Conservation (phyloP, 2,113 vertebrate species). For the Podiceps cristatus region DNA sequence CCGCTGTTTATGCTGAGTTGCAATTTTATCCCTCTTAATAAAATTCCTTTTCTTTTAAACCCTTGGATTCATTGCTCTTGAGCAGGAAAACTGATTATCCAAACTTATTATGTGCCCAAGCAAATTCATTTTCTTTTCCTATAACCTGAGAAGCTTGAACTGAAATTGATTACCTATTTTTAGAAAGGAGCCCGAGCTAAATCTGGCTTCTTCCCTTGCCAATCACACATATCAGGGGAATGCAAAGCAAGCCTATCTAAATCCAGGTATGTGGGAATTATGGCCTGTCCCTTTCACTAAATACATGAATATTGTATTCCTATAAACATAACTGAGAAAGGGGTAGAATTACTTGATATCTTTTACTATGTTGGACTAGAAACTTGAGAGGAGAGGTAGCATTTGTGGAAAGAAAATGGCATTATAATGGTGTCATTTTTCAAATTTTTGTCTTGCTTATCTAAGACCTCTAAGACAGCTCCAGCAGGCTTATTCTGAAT, state of each 20-base stretch:
- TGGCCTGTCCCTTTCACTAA: neutral
- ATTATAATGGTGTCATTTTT: neutral
- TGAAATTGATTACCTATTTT: constrained; percentile 55
- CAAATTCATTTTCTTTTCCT: neutral
- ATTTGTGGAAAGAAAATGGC: neutral
- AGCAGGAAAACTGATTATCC: constrained; percentile 48
- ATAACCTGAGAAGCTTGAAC: neutral
- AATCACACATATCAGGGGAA: constrained; percentile 17
- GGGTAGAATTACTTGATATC: neutral
- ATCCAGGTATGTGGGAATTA: neutral
- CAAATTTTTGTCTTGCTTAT: neutral
- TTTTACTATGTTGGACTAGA: neutral
- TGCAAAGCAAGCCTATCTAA: neutral
- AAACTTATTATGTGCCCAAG: neutral
- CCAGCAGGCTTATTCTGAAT: neutral
- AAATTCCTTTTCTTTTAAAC: constrained; percentile 1
- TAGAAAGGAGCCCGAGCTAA: constrained; percentile 41
- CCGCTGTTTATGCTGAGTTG: neutral
- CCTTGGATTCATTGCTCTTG: neutral
- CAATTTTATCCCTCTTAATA: neutral
- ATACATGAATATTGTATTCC: neutral
- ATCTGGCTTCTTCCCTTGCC: neutral
- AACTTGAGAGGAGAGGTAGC: neutral
- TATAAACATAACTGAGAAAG: neutral
- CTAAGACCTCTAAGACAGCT: neutral